Percentiles rank a stretch among this genome's conserved stretches.
Conservation (phyloP, 2,888 invertebrate species). For the Dasysyrphus albostriatus region DNA sequence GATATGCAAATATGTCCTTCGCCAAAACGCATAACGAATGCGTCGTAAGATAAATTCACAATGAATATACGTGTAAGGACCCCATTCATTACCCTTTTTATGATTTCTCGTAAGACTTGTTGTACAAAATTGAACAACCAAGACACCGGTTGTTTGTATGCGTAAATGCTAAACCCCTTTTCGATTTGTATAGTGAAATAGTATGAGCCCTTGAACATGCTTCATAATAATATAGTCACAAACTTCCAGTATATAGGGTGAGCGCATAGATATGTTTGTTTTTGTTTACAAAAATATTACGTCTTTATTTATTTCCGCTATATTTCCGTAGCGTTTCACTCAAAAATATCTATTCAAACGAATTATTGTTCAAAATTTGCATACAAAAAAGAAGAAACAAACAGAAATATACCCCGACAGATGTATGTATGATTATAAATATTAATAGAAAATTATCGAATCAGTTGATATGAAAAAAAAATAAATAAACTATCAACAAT, state of each 20-base stretch:
- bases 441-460: neutral
- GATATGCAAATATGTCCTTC: slow-evolving; percentile 43
- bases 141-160: neutral
- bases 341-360: neutral
- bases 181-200: neutral
- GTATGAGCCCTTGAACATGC: slow-evolving; percentile 1
- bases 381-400: neutral
- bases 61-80: slow-evolving; percentile 7
- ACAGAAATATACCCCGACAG: neutral
- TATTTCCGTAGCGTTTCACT: neutral
- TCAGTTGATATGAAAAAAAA: slow-evolving; percentile 15
- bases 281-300: slow-evolving; percentile 3
- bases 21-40: slow-evolving; percentile 13
- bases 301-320: neutral
- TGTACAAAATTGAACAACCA: slow-evolving; percentile 2
- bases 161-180: neutral
- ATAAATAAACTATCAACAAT: slow-evolving; percentile 9
- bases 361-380: neutral
- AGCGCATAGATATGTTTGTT: neutral
- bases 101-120: slow-evolving; percentile 33
- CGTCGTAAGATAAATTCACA: slow-evolving; percentile 27
- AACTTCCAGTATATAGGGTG: neutral
- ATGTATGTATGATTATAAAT: neutral
- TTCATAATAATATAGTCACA: neutral
- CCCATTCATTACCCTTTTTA: slow-evolving; percentile 30